These are phyloP conservation scores for Hemicordylus capensis DNA, from an alignment of 2,113 vertebrate genomes.

Conservation along the genomic window DNA sequence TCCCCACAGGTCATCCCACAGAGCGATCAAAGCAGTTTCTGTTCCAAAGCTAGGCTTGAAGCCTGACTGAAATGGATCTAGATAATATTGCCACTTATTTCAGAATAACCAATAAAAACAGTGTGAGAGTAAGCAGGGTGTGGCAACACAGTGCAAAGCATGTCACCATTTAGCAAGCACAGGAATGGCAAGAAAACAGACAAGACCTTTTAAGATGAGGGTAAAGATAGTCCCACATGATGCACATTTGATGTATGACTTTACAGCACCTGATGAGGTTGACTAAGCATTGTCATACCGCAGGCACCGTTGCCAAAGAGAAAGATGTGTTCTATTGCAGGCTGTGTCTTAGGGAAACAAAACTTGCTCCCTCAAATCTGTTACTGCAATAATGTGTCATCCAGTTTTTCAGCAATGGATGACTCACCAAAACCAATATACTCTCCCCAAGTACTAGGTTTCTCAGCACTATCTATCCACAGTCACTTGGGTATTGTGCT, in stretches of 20 bases:
- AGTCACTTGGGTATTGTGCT: background rate
- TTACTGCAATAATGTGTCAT: conserved; percentile 1
- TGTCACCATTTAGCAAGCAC: background rate
- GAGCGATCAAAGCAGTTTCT: too few relatives aligned
- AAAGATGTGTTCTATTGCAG: background rate
- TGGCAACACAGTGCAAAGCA: background rate
- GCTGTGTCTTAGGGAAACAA: background rate
- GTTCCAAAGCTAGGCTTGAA: too few relatives aligned
- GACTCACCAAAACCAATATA: conserved; percentile 28
- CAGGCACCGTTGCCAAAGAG: background rate
- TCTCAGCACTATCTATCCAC: conserved; percentile 30
- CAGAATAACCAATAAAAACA: background rate
- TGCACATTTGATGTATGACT: background rate
- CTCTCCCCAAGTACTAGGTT: conserved; percentile 7
- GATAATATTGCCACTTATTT: background rate
- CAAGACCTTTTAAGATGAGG: background rate
- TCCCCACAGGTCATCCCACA: too few relatives aligned
- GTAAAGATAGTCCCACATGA: background rate
- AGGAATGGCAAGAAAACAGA: background rate
- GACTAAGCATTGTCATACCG: background rate
- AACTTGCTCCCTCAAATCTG: conserved; percentile 2
- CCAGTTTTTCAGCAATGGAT: conserved; percentile 27
- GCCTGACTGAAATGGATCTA: too few relatives aligned
- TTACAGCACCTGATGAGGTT: background rate
- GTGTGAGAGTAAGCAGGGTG: background rate